phyloP scores from a whole-genome alignment of 2,888 invertebrate genomes.

The Parnassius mnemosyne region DNA sequence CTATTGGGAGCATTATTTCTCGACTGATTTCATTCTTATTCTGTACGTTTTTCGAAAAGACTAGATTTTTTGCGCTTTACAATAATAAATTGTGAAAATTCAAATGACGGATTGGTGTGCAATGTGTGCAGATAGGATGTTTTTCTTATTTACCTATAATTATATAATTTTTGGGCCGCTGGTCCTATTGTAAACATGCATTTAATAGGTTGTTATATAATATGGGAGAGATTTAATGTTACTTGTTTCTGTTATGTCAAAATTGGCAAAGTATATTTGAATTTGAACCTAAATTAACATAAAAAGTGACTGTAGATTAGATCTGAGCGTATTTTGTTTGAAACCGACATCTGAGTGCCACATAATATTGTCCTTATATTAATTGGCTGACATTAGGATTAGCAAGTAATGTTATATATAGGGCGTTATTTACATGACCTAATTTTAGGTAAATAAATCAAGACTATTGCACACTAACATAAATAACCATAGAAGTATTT shows the following conservation, averaged over 20 bases:
- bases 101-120: conserved; percentile 33
- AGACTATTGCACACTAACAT: conserved; percentile 57
- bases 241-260: conserved; percentile 63
- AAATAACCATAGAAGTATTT: conserved; percentile 53
- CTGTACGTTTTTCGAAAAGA: conserved; percentile 48
- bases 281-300: conserved; percentile 36
- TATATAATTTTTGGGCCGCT: conserved; percentile 51
- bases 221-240: conserved; percentile 73
- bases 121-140: conserved; percentile 44
- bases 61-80: conserved; percentile 14
- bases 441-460: conserved; percentile 56
- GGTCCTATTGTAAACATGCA: conserved; percentile 63
- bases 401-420: conserved; percentile 31
- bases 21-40: conserved; percentile 61
- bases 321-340: conserved; percentile 39
- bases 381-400: conserved; percentile 35
- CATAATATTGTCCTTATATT: conserved; percentile 32
- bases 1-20: conserved; percentile 58
- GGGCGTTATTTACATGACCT: conserved; percentile 47
- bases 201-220: conserved; percentile 78
- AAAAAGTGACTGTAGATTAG: conserved; percentile 35
- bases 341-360: conserved; percentile 24
- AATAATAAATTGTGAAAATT: neutral
- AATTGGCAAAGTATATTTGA: conserved; percentile 46
- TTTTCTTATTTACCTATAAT: conserved; percentile 40